Percentiles rank a stretch among this genome's conserved stretches.
These are phyloP conservation scores for Podiceps cristatus DNA, from an alignment of 2,113 vertebrate genomes.

Conservation along the genomic window DNA sequence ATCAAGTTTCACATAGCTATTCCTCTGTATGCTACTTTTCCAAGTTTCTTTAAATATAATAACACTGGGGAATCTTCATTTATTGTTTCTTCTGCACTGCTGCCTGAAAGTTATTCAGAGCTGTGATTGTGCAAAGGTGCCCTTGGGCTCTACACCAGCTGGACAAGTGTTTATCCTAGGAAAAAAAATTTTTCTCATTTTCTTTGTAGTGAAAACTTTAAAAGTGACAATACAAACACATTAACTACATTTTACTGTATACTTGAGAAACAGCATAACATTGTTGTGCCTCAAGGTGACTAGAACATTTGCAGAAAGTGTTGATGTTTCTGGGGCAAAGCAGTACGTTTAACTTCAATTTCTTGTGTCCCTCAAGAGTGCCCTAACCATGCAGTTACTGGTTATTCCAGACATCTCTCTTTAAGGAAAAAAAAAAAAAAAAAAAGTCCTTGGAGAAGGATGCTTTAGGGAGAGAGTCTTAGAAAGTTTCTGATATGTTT, in stretches of 20 bases:
- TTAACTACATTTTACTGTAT: not conserved
- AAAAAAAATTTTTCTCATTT: not conserved
- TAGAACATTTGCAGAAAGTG: not conserved
- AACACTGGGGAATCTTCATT: not conserved
- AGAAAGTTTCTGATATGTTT: not conserved
- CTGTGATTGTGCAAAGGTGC: not conserved
- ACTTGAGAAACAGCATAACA: not conserved
- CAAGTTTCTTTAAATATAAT: not conserved
- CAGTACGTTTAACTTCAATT: not conserved
- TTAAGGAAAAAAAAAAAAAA: not conserved
- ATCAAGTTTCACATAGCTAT: not conserved
- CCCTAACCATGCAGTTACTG: not conserved
- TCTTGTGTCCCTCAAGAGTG: not conserved
- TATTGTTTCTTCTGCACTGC: not conserved
- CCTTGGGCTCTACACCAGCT: not conserved
- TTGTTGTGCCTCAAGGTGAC: not conserved
- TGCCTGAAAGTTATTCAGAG: not conserved
- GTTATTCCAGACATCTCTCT: not conserved
- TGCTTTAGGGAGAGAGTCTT: no score
- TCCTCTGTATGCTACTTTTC: not conserved
- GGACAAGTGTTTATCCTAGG: not conserved
- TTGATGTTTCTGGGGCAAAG: not conserved
- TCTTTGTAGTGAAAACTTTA: not conserved
- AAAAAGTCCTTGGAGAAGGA: no score
- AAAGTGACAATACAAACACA: not conserved